Evolutionary conservation across 2,888 invertebrate genomes (phyloP), one percentile per base, ranked within the genome.

Genomic region (Erynnis tages): DNA sequence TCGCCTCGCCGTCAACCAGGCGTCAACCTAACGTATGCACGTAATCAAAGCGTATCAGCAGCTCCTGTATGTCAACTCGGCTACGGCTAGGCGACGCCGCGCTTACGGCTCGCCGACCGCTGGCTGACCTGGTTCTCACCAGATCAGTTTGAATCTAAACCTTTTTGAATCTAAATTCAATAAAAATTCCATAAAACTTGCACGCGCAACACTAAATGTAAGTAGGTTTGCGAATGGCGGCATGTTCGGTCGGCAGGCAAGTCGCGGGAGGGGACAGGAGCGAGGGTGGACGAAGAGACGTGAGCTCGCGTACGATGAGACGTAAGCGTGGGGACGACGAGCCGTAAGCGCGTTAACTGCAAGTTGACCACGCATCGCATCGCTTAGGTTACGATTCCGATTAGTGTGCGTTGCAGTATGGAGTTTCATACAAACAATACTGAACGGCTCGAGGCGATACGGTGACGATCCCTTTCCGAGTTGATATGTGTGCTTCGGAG

Each of bases 31-130:
- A 13, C 56, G 54, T 57, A 59, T 35, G 53, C 52, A 55, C 50
- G 53, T 59, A 57, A 54, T 46, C 16, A 52, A 56, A 59, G 52
- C 53, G 50, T 19, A 56, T 46, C 52, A 52, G 54, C 52, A 52
- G 50, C 56, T 35, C 54, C 55, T 40, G 54, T 54, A 60, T 57
- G 57, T 56, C 58, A 48, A 60, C 56, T 60, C 53, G 57, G 58
- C 57, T 60, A 60, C 58, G 58, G 54, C 58, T 52, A 34, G 50
- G 47, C 56, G 56, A 38, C 37, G 16, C 52, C 54, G 57, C 49
- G 55, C 46, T 35, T 49, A 44, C 57, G 56, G 25, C 46, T 54
- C 43, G 27, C 37, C 54, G 56, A 48, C 43, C 40, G 16, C 41
- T 21, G 29, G 11, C 7, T 21, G 23, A 23, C 23, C 23, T 38